Conservation (phyloP, 2,113 vertebrate species). For the Anthoscopus minutus region DNA sequence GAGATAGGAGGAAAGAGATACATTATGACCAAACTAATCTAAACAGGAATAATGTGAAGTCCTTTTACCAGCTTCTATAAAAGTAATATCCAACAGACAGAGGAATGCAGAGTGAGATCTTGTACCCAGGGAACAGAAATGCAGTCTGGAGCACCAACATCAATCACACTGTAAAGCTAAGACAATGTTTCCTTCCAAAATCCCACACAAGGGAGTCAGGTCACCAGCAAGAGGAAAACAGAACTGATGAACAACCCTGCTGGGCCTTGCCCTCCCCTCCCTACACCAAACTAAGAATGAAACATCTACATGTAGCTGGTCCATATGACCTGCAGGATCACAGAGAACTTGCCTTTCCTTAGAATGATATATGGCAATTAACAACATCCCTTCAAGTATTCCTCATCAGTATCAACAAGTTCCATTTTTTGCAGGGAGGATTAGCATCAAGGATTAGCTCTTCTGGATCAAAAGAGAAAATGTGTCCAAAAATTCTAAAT, state of each 20-base stretch:
- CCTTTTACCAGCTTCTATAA: not conserved
- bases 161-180: not conserved
- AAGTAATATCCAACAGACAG: not conserved
- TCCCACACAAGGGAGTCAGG: not conserved
- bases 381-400: not conserved
- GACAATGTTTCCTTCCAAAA: not conserved
- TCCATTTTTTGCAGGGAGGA: not conserved
- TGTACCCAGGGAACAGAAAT: not conserved
- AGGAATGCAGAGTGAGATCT: not conserved
- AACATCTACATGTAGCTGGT: not conserved
- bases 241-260: not conserved
- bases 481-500: not conserved
- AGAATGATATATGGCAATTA: not conserved
- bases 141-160: not conserved
- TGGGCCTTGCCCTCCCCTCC: not conserved
- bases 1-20: not conserved
- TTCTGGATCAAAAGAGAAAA: not conserved
- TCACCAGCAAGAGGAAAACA: not conserved
- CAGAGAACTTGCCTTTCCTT: not conserved
- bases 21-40: not conserved
- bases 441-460: not conserved
- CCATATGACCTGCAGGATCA: accelerated
- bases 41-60: not conserved
- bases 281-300: not conserved
- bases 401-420: not conserved